Percentiles rank a stretch among this genome's conserved stretches.
phyloP scores from a whole-genome alignment of 2,888 invertebrate species.

The Encarsia formosa region DNA sequence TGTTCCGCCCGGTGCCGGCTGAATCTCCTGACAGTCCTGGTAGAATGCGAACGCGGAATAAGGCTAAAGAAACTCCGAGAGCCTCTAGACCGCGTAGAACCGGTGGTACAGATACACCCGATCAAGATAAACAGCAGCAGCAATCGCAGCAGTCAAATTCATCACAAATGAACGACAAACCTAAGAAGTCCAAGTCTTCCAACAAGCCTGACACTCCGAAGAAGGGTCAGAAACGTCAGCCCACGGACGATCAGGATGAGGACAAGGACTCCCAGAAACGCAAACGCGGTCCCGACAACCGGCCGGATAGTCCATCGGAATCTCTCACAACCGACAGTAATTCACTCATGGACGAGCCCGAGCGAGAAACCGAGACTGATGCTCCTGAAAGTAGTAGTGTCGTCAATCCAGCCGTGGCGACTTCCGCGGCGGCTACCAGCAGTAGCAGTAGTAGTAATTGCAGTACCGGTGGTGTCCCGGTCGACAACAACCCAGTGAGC shows the following conservation, averaged over 20 bases:
- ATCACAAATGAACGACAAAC: slow-evolving; percentile 53
- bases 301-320: slow-evolving; percentile 74
- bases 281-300: slow-evolving; percentile 54
- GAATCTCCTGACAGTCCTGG: slow-evolving; percentile 76
- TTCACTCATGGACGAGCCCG: slow-evolving; percentile 68
- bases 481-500: slow-evolving; percentile 33
- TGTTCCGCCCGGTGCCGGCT: slow-evolving; percentile 56
- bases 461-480: slow-evolving; percentile 17
- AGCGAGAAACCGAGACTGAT: slow-evolving; percentile 47
- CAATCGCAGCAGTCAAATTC: slow-evolving; percentile 33
- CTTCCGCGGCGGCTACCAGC: slow-evolving; percentile 3
- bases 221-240: slow-evolving; percentile 60
- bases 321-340: slow-evolving; percentile 83
- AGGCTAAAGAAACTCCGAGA: slow-evolving; percentile 63
- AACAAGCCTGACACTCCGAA: slow-evolving; percentile 48
- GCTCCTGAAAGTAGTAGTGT: slow-evolving; percentile 37
- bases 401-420: not conserved
- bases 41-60: slow-evolving; percentile 83
- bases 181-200: slow-evolving; percentile 45
- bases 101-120: slow-evolving; percentile 59
- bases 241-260: slow-evolving; percentile 58
- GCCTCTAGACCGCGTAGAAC: slow-evolving; percentile 58
- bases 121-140: slow-evolving; percentile 48
- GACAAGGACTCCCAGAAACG: slow-evolving; percentile 59
- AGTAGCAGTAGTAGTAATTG: slow-evolving; percentile 15